These are phyloP conservation scores for Cyrtorhinus lividipennis DNA, from an alignment of 1,140 invertebrate genomes.

Conservation along the genomic window DNA sequence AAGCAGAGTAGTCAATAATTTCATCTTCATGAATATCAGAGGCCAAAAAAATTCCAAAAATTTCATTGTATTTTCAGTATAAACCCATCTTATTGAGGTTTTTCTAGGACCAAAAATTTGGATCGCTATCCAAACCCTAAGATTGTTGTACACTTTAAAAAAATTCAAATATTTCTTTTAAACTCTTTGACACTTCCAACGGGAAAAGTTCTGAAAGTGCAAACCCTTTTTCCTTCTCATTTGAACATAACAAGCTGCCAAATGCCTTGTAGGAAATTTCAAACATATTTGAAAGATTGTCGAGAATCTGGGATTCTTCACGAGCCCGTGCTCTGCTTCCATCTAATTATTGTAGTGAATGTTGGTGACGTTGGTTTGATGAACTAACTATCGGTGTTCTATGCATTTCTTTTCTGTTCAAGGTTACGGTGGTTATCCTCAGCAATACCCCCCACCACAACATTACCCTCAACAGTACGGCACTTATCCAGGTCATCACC, in stretches of 20 bases:
- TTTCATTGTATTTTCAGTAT: neutral
- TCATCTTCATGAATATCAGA: neutral
- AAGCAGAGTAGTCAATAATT: neutral
- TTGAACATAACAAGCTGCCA: no score
- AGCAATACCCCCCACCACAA: slow-evolving; percentile 11
- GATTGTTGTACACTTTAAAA: no score
- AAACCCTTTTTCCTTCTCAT: no score
- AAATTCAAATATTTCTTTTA: no score
- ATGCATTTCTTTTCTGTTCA: neutral
- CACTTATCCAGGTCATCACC: slow-evolving; percentile 16
- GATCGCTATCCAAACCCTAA: neutral
- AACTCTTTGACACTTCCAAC: no score
- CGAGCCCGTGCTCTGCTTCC: neutral
- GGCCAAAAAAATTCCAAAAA: no score
- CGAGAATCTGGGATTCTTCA: neutral
- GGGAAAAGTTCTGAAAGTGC: no score
- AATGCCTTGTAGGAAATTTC: neutral
- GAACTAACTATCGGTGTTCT: neutral
- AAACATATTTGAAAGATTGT: neutral
- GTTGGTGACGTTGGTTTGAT: neutral
- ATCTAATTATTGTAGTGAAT: neutral
- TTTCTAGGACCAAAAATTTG: no score
- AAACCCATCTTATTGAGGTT: neutral
- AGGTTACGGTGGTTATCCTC: slow-evolving; percentile 15
- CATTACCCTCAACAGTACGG: slow-evolving; percentile 12